Conservation (phyloP, 1,140 invertebrate species). For the Drosophila kohkoa region DNA sequence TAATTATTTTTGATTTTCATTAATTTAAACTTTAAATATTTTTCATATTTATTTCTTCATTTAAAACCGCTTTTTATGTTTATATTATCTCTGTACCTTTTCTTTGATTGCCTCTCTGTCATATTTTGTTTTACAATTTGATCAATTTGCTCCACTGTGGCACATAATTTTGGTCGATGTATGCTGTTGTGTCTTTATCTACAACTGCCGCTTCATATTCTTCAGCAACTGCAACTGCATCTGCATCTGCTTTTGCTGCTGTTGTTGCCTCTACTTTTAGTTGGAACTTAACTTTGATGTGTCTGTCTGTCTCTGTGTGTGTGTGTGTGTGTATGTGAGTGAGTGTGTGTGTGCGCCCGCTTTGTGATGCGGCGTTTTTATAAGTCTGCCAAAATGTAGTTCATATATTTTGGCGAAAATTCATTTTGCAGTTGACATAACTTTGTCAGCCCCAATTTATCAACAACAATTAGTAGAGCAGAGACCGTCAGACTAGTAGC, state of each 20-base stretch:
- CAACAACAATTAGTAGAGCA: constrained; percentile 82
- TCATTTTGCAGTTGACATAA: constrained; percentile 83
- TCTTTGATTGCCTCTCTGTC: not conserved
- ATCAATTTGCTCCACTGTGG: constrained; percentile 40
- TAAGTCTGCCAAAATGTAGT: constrained; percentile 81
- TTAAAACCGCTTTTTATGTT: too few species aligned
- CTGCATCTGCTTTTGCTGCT: constrained; percentile 42
- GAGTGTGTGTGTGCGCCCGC: constrained; percentile 3
- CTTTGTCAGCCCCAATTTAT: constrained; percentile 82
- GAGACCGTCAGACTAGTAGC: constrained; percentile 29
- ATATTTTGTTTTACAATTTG: not conserved
- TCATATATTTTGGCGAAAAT: constrained; percentile 82
- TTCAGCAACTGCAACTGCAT: constrained; percentile 42
- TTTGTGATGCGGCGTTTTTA: constrained; percentile 68
- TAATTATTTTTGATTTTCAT: too few species aligned
- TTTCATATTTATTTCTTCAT: too few species aligned
- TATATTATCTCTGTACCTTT: too few species aligned
- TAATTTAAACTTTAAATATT: too few species aligned
- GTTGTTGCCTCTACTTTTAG: constrained; percentile 55
- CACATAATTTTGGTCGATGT: constrained; percentile 59
- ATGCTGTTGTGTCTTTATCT: constrained; percentile 54
- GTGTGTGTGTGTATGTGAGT: constrained; percentile 7
- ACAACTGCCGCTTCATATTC: constrained; percentile 56
- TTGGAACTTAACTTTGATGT: constrained; percentile 57
- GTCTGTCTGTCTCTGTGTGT: constrained; percentile 10